Conservation (phyloP, 2,888 invertebrate species). For the Clistopyga incitator region DNA sequence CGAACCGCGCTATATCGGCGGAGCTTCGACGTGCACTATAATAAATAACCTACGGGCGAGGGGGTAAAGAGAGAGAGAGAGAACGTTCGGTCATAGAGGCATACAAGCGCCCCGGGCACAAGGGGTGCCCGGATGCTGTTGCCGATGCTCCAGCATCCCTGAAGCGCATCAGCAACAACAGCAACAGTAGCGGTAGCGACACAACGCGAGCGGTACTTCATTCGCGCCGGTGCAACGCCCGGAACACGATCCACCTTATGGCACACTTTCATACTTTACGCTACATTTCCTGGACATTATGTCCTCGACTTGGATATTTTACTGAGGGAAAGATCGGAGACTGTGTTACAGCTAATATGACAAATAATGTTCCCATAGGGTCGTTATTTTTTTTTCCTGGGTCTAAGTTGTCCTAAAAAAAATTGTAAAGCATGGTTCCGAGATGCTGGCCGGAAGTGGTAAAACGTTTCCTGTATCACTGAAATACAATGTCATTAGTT, state of each 20-base stretch:
- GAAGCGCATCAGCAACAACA: slow-evolving; percentile 37
- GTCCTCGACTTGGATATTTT: slow-evolving; percentile 36
- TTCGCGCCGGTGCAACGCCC: slow-evolving; percentile 53
- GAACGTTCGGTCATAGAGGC: slow-evolving; percentile 37
- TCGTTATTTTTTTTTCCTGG: background rate
- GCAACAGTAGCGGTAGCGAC: slow-evolving; percentile 37
- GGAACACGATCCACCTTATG: slow-evolving; percentile 64
- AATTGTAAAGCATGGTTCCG: no score
- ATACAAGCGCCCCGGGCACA: slow-evolving; percentile 31
- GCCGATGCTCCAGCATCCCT: slow-evolving; percentile 53
- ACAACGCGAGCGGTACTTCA: slow-evolving; percentile 44
- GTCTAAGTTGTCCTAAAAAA: no score
- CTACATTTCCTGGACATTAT: slow-evolving; percentile 69
- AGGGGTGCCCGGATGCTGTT: slow-evolving; percentile 49
- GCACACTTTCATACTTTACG: slow-evolving; percentile 60
- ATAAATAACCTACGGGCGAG: slow-evolving; percentile 72
- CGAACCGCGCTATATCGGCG: slow-evolving; percentile 68
- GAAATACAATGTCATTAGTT: no score
- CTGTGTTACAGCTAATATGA: background rate
- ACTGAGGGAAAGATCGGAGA: background rate
- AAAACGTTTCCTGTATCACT: no score
- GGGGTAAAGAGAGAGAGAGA: slow-evolving; percentile 18
- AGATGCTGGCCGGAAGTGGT: no score
- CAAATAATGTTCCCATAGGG: background rate
- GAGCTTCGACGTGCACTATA: slow-evolving; percentile 66